Base-by-base conservation (phyloP, 2,797 vertebrate species). In the Trachops cirrhosus region DNA sequence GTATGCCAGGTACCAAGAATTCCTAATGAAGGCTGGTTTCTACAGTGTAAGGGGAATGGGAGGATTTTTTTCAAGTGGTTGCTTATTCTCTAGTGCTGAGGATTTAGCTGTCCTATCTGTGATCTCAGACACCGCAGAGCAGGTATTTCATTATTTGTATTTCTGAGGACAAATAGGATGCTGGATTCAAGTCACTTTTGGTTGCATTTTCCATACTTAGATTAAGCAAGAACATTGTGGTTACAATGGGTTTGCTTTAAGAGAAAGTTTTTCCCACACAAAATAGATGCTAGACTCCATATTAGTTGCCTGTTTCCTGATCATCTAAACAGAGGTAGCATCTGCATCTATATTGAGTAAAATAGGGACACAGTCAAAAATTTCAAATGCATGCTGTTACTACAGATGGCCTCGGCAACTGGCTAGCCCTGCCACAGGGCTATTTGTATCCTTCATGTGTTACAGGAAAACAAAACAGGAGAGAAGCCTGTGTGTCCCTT, bases 201-300 rank as follows among this genome's bases (percentile, higher is more conserved):
- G 34, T 44, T 85, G 29, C 16, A 39, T 6, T 80, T 77, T 88
- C 59, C 68, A 29, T 85, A 29, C 50, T 82, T 94, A 74, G 2
- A 34, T 77, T 83, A 80, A 15, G 32, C 41, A 24, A 79, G 37
- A 39, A 9, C 48, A 48, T 18, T 19, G 34, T 89, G 16, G 73
- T 48, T 78, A 68, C 29, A 24, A 84, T 50, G 26, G 62, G 44
- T 41, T 95, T 83, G 77, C 59, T 96, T 94, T 88, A 68, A 80
- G 79, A 54, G 79, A 26, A 79, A 19, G 3, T 44, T 91, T 92
- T 77, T 50, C 2, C 10, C 48, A 89, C 2, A 57, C 7, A 87
- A 48, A 29, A 41, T 26, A 16, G 52, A 32, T 64, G 26, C n/a
- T 59, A 10, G 6, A 10, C 50, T 96, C 57, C n/a, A 10, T 39